A percentile compares a stretch with the other conserved stretches of the same genome.
These are phyloP conservation scores for Pammene aurita DNA, from an alignment of 2,888 invertebrate genomes.

Conservation along the genomic window DNA sequence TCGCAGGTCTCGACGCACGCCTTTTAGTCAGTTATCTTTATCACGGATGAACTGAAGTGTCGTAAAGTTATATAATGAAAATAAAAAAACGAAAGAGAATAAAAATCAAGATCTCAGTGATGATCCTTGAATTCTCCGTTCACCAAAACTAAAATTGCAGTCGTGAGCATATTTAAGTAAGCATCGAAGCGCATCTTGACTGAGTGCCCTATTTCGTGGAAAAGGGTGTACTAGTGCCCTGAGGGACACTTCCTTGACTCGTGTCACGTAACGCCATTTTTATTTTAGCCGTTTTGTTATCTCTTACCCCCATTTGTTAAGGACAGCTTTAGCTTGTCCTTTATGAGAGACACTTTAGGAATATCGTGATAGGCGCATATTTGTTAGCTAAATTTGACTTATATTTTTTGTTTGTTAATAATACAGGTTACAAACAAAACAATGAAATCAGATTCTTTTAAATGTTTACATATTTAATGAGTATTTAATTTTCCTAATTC, in stretches of 20 bases:
- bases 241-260: constrained; percentile 43
- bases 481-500: no score
- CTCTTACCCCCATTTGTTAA: constrained; percentile 38
- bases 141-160: constrained; percentile 10
- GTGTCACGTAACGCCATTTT: constrained; percentile 42
- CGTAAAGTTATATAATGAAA: no score
- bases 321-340: constrained; percentile 36
- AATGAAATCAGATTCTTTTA: no score
- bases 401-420: not conserved
- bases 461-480: no score
- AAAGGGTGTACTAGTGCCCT: constrained; percentile 41
- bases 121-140: not conserved
- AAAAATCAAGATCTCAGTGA: not conserved
- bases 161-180: constrained; percentile 46
- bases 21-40: no score
- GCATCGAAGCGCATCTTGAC: constrained; percentile 60
- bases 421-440: no score
- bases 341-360: constrained; percentile 27
- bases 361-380: constrained; percentile 24
- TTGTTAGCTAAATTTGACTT: constrained; percentile 3
- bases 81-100: no score
- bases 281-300: constrained; percentile 39
- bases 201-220: constrained; percentile 58
- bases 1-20: no score
- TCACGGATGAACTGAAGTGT: no score